Conservation (phyloP, 2,797 vertebrate species). For the Coregonus suidteri region DNA sequence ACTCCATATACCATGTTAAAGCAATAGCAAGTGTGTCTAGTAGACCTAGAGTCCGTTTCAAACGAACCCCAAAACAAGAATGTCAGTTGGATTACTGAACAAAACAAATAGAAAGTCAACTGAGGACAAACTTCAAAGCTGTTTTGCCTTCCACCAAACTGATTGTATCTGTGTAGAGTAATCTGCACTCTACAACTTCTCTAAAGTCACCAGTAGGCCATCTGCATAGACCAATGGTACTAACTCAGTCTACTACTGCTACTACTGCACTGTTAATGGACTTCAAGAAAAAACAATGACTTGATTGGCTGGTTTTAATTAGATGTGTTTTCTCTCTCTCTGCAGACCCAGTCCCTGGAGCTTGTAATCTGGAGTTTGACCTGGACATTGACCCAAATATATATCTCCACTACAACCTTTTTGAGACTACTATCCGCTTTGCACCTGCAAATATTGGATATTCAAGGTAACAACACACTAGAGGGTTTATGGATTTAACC, state of each 20-base stretch:
- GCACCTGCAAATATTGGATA: constrained; percentile 90
- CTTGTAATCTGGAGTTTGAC: constrained; percentile 87
- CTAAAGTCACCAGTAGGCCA: neutral
- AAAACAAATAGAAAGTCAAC: neutral
- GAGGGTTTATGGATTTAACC: neutral
- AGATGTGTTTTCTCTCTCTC: neutral
- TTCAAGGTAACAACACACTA: constrained; percentile 72
- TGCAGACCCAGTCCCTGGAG: constrained; percentile 93
- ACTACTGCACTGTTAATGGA: neutral
- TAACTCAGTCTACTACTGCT: neutral
- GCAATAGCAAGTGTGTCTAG: neutral
- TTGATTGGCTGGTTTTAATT: neutral
- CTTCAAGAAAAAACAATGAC: neutral
- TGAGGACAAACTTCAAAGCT: neutral
- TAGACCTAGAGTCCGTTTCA: neutral
- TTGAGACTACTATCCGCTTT: constrained; percentile 84
- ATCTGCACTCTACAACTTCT: neutral
- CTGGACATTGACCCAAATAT: constrained; percentile 89
- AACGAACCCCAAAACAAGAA: neutral
- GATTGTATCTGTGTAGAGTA: neutral
- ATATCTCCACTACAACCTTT: constrained; percentile 86
- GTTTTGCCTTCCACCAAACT: neutral
- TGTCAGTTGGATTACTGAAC: neutral
- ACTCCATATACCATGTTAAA: no score
- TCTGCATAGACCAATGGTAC: neutral